Conservation (phyloP, 1,140 invertebrate genomes). For the Rhizoglyphus robini region DNA sequence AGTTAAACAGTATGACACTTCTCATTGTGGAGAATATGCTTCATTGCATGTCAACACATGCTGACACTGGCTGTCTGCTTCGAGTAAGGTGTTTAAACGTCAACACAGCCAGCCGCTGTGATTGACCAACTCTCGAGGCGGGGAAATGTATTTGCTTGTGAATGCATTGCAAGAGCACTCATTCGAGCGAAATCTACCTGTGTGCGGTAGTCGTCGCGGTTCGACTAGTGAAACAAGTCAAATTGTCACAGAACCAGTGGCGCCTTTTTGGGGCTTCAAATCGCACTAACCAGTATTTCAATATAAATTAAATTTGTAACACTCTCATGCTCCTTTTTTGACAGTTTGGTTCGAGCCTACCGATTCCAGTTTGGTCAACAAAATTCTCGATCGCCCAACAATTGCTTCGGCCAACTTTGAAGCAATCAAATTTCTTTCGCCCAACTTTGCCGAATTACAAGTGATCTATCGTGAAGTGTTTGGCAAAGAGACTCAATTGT, state of each 20-base stretch:
- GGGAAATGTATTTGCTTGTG: no score
- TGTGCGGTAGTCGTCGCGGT: background rate
- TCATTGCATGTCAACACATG: no score
- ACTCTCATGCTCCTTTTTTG: slow-evolving; percentile 28
- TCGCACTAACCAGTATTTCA: background rate
- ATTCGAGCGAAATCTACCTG: background rate
- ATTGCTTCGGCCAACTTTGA: no score
- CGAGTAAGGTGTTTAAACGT: no score
- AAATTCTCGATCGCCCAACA: slow-evolving; percentile 40
- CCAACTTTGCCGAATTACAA: slow-evolving; percentile 53
- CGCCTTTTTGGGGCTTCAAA: background rate
- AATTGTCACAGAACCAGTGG: background rate
- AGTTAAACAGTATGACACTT: no score
- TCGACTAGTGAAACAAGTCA: background rate
- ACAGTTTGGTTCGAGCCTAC: slow-evolving; percentile 55
- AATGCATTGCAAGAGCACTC: no score
- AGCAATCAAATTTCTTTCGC: slow-evolving; percentile 46
- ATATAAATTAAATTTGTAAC: background rate
- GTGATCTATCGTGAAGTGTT: slow-evolving; percentile 28
- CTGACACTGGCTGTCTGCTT: no score
- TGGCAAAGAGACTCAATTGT: background rate
- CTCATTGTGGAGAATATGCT: no score
- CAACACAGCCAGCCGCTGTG: no score
- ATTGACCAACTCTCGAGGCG: no score
- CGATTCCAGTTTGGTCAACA: slow-evolving; percentile 43